Percentiles rank a stretch among this genome's conserved stretches.
Evolutionary conservation across 2,888 invertebrate species (phyloP).

Genomic region (Nesidiocoris tenuis): DNA sequence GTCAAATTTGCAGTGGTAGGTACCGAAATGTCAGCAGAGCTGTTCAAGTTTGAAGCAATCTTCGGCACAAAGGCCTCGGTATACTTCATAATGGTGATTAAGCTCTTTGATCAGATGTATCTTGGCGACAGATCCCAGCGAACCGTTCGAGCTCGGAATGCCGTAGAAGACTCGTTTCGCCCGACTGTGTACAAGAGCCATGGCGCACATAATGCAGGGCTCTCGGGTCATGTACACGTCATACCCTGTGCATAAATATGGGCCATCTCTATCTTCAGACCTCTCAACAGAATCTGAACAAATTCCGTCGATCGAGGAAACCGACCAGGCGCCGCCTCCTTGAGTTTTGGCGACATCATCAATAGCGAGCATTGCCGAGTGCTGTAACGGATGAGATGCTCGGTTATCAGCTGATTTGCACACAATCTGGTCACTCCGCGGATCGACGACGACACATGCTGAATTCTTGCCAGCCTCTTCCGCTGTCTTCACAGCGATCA

Average conservation of each 20-base stretch:
- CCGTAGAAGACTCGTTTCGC: conserved; percentile 78
- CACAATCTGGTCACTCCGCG: conserved; percentile 63
- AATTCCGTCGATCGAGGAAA: background rate
- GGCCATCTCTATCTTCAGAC: conserved; percentile 57
- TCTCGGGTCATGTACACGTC: conserved; percentile 79
- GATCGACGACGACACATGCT: conserved; percentile 73
- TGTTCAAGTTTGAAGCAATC: conserved; percentile 37
- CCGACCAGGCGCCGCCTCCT: conserved; percentile 51
- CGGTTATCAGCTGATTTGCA: conserved; percentile 64
- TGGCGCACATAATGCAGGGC: conserved; percentile 92
- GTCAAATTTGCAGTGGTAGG: too few relatives aligned
- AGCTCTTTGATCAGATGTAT: conserved; percentile 75
- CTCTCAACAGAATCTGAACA: conserved; percentile 40
- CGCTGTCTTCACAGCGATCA: conserved; percentile 61
- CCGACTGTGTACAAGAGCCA: conserved; percentile 92
- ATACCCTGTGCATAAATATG: conserved; percentile 85
- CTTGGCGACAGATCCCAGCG: conserved; percentile 68
- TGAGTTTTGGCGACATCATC: conserved; percentile 83
- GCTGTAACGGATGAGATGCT: conserved; percentile 69
- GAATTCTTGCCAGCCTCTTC: conserved; percentile 52
- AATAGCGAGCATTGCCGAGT: conserved; percentile 80
- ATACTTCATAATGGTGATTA: conserved; percentile 92
- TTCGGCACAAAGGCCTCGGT: conserved; percentile 56
- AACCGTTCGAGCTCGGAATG: conserved; percentile 63
- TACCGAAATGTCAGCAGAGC: too few relatives aligned